A percentile compares a stretch with the other conserved stretches of the same genome.
Conservation (phyloP, 1,140 invertebrate genomes). For the Diachasmimorpha longicaudata region DNA sequence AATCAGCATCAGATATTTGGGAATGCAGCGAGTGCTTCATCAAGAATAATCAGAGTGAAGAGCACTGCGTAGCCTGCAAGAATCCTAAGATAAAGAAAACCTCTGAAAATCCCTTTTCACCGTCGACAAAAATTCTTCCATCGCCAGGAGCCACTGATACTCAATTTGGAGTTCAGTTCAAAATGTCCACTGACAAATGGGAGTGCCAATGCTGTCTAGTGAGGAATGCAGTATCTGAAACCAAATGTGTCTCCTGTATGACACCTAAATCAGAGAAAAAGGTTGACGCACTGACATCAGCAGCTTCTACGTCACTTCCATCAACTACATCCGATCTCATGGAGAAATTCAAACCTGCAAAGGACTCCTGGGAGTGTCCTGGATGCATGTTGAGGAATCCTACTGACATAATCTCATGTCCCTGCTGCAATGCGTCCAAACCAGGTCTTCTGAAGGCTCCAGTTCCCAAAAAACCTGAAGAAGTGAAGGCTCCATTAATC, state of each 20-base stretch:
- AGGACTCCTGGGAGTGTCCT: slow-evolving; percentile 66
- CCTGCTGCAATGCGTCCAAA: slow-evolving; percentile 73
- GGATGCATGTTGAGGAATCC: slow-evolving; percentile 68
- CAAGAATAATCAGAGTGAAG: slow-evolving; percentile 45
- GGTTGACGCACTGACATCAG: not conserved
- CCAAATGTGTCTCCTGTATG: slow-evolving; percentile 72
- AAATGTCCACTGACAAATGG: slow-evolving; percentile 66
- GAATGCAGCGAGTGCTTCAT: slow-evolving; percentile 62
- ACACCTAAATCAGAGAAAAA: slow-evolving; percentile 40
- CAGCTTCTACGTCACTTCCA: not conserved
- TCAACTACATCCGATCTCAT: slow-evolving; percentile 42
- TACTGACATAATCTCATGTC: slow-evolving; percentile 64
- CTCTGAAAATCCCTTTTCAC: slow-evolving; percentile 14
- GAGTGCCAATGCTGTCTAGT: slow-evolving; percentile 72
- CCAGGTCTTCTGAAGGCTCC: slow-evolving; percentile 52
- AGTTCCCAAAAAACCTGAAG: slow-evolving; percentile 40
- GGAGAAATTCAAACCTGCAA: slow-evolving; percentile 56
- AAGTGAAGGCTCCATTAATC: slow-evolving; percentile 48
- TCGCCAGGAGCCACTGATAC: not conserved
- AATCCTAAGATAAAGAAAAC: slow-evolving; percentile 30
- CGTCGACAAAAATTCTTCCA: not conserved
- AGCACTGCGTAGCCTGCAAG: slow-evolving; percentile 54
- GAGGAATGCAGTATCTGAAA: slow-evolving; percentile 65
- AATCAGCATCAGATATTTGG: slow-evolving; percentile 54
- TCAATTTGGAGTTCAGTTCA: slow-evolving; percentile 56